A percentile compares a stretch with the other conserved stretches of the same genome.
These are phyloP conservation scores for Scytalopus superciliaris DNA, from an alignment of 2,113 vertebrate species.

Conservation along the genomic window DNA sequence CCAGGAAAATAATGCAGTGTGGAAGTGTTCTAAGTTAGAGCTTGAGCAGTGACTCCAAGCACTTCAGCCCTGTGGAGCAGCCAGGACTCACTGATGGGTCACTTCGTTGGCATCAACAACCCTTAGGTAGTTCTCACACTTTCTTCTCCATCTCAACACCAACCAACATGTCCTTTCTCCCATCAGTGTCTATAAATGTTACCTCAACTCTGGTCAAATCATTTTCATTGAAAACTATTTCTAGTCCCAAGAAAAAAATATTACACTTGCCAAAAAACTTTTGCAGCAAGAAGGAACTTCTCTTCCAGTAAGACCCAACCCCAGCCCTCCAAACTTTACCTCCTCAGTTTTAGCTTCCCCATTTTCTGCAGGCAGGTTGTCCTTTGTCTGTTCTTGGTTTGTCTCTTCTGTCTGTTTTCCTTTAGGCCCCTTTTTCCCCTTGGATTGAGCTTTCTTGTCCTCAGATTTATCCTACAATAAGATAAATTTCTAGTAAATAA, in stretches of 20 bases:
- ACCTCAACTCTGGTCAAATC: not conserved
- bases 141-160: not conserved
- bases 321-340: constrained; percentile 53
- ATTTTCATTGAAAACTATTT: not conserved
- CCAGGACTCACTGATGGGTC: not conserved
- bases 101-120: not conserved
- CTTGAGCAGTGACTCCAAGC: not conserved
- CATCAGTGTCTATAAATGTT: not conserved
- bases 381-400: constrained; percentile 79
- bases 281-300: not conserved
- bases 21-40: not conserved
- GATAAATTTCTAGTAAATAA: not conserved
- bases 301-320: not conserved
- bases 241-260: not conserved
- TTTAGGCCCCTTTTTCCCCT: constrained; percentile 85
- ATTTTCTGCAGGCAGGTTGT: constrained; percentile 85
- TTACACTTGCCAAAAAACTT: not conserved
- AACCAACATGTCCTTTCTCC: not conserved
- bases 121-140: not conserved
- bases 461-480: constrained; percentile 73
- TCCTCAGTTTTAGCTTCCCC: constrained; percentile 88
- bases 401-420: constrained; percentile 82
- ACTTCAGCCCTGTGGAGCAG: not conserved
- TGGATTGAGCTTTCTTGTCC: constrained; percentile 78
- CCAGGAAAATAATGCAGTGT: not conserved